A percentile compares a stretch with the other conserved stretches of the same genome.
Conservation (phyloP, 1,140 invertebrate species). For the Drosophila pallidifrons region DNA sequence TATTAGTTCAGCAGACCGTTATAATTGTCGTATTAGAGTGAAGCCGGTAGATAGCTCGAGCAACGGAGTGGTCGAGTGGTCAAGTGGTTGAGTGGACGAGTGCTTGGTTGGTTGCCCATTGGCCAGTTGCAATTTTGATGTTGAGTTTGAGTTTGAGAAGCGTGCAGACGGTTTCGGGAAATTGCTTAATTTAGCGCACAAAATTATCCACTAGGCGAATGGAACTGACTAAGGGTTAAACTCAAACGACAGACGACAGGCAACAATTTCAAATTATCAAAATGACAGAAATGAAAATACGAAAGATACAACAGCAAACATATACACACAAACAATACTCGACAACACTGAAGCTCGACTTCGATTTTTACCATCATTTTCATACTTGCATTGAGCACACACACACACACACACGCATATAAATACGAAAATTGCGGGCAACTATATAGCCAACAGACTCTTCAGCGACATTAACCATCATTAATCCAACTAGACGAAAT, state of each 20-base stretch:
- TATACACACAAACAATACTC: constrained; percentile 20
- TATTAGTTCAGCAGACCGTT: constrained; percentile 74
- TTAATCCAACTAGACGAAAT: constrained; percentile 1
- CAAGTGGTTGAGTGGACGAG: constrained; percentile 3
- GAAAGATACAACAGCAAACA: constrained; percentile 1
- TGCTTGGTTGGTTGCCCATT: background rate
- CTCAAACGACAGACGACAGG: background rate
- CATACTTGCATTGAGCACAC: constrained; percentile 9
- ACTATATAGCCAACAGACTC: constrained; percentile 7
- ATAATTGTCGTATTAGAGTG: constrained; percentile 75
- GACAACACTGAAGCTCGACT: constrained; percentile 13
- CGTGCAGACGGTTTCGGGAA: constrained; percentile 52
- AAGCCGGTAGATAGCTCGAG: constrained; percentile 37
- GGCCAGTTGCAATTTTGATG: constrained; percentile 15
- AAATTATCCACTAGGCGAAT: constrained; percentile 66
- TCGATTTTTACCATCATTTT: constrained; percentile 20
- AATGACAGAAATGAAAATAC: constrained; percentile 12
- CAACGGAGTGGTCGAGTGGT: constrained; percentile 4
- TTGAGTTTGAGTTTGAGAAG: constrained; percentile 27
- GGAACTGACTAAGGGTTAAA: constrained; percentile 15
- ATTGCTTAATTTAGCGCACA: constrained; percentile 82
- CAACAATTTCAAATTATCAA: constrained; percentile 13
- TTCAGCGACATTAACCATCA: constrained; percentile 13
- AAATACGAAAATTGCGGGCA: background rate
- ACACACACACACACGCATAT: constrained; percentile 4